Evolutionary conservation across 35 echinoderm and acorn worm genomes (phyloP).

Genomic region (Amphiura filiformis): DNA sequence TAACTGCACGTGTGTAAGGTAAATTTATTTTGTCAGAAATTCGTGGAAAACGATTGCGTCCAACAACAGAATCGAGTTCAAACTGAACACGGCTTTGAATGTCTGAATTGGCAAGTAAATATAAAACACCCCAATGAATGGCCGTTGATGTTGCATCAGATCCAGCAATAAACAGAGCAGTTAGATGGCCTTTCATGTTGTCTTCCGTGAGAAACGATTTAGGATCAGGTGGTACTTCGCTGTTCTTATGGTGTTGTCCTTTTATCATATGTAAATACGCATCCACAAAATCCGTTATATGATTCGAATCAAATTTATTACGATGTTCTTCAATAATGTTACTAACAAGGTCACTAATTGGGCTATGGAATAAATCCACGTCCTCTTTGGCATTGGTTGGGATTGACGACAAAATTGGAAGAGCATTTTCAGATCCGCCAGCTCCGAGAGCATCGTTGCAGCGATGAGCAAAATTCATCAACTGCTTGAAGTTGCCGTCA

Average conservation of each 20-base stretch:
- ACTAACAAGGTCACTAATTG: not conserved
- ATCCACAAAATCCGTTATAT: not conserved
- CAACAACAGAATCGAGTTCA: conserved; percentile 63
- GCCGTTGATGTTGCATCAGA: conserved; percentile 68
- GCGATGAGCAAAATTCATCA: not conserved
- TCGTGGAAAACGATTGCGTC: conserved; percentile 54
- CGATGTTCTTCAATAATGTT: not conserved
- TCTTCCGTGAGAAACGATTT: not conserved
- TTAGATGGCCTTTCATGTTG: conserved; percentile 18
- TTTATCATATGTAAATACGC: not conserved
- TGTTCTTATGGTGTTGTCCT: not conserved
- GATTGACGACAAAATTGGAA: not conserved
- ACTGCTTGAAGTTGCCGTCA: conserved; percentile 2
- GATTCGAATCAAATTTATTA: not conserved
- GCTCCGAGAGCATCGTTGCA: not conserved
- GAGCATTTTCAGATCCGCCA: not conserved
- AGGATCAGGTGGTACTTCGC: too few species aligned
- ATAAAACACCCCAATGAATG: conserved; percentile 62
- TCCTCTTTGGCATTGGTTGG: not conserved
- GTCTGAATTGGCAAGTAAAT: conserved; percentile 47
- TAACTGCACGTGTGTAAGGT: conserved; percentile 50
- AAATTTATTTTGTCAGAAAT: conserved; percentile 53
- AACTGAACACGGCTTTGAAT: conserved; percentile 62
- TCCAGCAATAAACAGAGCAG: conserved; percentile 65
- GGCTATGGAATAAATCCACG: not conserved